Evolutionary conservation across 2,797 vertebrate genomes (phyloP).

Genomic region (Taeniopygia guttata): DNA sequence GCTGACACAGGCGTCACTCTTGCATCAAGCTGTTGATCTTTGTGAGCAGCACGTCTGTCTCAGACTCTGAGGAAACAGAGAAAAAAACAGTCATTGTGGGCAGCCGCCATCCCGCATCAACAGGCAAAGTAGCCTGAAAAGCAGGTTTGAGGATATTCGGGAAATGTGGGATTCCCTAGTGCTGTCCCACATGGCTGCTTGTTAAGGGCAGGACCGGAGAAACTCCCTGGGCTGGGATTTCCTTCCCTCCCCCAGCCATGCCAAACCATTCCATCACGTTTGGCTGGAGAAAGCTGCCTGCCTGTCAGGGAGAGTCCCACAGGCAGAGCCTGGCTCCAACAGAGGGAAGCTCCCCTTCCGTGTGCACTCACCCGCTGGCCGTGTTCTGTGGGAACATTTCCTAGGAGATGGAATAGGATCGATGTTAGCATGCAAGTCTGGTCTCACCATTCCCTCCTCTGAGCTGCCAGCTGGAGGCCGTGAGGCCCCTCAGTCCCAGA

Average conservation of each 20-base stretch:
- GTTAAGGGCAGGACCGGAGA: neutral
- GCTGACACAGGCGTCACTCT: constrained; percentile 24
- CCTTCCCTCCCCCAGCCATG: neutral
- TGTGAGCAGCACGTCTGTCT: constrained; percentile 55
- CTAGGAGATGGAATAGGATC: neutral
- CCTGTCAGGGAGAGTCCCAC: neutral
- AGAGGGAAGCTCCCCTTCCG: neutral
- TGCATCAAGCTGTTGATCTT: constrained; percentile 68
- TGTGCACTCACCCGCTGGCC: neutral
- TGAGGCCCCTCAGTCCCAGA: neutral
- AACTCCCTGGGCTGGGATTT: neutral
- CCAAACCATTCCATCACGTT: neutral
- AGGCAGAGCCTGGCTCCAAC: neutral
- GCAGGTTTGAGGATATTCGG: neutral
- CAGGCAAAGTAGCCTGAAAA: neutral
- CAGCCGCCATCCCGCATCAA: neutral
- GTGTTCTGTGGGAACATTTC: constrained; percentile 46
- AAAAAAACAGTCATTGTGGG: neutral
- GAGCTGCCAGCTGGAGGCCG: neutral
- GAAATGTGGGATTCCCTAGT: neutral
- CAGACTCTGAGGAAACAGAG: constrained; percentile 14
- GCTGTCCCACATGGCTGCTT: neutral
- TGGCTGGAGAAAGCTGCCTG: neutral
- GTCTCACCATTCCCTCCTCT: neutral
- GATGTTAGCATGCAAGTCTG: neutral